Evolutionary conservation across 2,797 vertebrate species (phyloP), one percentile per base, ranked within the genome.

Genomic region (Myoxocephalus aenaeus): DNA sequence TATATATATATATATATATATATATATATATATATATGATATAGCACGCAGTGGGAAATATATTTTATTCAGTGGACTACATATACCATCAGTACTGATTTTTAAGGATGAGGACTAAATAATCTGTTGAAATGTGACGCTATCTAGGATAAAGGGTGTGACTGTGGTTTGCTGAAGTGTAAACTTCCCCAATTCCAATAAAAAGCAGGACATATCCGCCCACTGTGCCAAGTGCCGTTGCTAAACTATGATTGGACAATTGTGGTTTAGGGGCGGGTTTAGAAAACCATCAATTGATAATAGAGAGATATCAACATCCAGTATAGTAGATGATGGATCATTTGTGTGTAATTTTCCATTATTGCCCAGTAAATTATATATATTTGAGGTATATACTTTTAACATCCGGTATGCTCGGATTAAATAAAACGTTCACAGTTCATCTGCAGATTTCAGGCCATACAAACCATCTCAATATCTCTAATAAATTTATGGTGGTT

Each of bases 401-500:
- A 64, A 75, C 17, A 42, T 63, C 4, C 32, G 50, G 27, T 14
- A 32, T 70, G 10, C 38, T 46, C n/a, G 18, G 12, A 63, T 69
- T 38, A 69, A 75, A 40, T 11, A 59, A 14, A 22, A 67, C 9
- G 22, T 67, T 69, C 13, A 36, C 17, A 50, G 44, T 68, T 32
- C 1, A 51, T 57, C n/a, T 34, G 7, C 38, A 79, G 25, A 67
- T 82, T 40, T 65, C 25, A 77, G 22, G 50, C 50, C 53, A 51
- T 44, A 9, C 12, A 53, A 79, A 70, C 20, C 14, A 34, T 82
- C 81, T 50, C 2, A 8, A 32, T 22, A 71, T 75, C 46, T 77
- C 38, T 34, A n/a, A 76, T 75, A 83, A 53, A 80, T 86, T 5
- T 72, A 29, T 71, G 3, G 4, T 72, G 68, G 74, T 77, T 65